Evolutionary conservation across 2,888 invertebrate genomes (phyloP), one percentile per base, ranked within the genome.

Genomic region (Drosophila silvestris): DNA sequence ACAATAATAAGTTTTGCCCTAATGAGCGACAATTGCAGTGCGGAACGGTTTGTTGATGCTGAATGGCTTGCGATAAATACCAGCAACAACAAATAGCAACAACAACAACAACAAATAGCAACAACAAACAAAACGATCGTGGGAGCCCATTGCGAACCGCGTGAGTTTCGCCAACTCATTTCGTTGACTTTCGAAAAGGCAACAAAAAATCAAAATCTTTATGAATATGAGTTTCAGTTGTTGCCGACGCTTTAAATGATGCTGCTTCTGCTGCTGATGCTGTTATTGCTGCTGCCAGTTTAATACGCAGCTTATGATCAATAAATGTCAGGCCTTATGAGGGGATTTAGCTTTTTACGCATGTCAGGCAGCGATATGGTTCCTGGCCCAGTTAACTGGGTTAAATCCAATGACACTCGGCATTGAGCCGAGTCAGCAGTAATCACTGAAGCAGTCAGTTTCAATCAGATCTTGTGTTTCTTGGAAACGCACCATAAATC

Each of bases 251-350:
- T 26, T 32, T 58, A 26, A 56, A n/a, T n/a, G 51, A 51, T 72
- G 72, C 60, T 14, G 39, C 41, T 61, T 62, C 61, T 53, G 72
- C 69, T 44, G 51, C 35, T 63, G 67, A 3, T 53, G 72, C 70
- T 44, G 51, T 35, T 63, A 64, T 54, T 56, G 70, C 67, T 66
- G 79, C 71, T 63, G 81, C 69, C 83, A 76, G 90, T 85, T 87
- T 87, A 90, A 90, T 84, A 77, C 81, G 74, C 84, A 89, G 87
- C 87, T 90, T 88, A 88, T 86, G 87, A 84, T 89, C 87, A 90
- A 88, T 88, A 90, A 88, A 88, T 86, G 90, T 90, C 87, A 89
- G 60, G 68, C 73, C 74, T 80, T 86, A 89, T 86, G 89, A 74
- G 81, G 60, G 74, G 74, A 72, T 74, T 77, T 62, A 60, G 60